Conservation (phyloP, 2,888 invertebrate genomes). For the Drosophila paranaensis region DNA sequence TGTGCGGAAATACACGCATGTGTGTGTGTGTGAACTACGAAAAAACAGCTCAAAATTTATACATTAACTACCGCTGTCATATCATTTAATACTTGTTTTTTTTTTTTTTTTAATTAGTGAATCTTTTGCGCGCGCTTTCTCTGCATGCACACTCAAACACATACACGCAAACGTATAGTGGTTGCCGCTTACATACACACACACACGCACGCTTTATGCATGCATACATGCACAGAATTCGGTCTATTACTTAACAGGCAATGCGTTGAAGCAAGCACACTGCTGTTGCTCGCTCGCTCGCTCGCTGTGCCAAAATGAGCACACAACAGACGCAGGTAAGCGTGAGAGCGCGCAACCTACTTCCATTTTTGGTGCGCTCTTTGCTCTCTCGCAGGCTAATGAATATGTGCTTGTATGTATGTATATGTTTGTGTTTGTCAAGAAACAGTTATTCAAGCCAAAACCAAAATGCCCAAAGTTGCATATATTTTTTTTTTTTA, state of each 20-base stretch:
- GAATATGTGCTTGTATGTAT: conserved; percentile 7
- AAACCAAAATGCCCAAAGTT: conserved; percentile 51
- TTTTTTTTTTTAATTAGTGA: conserved; percentile 52
- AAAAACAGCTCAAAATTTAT: conserved; percentile 31
- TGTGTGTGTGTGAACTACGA: conserved; percentile 1
- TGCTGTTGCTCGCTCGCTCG: conserved; percentile 20
- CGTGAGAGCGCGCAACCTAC: conserved; percentile 56
- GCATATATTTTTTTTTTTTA: conserved; percentile 34
- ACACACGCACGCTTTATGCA: conserved; percentile 8
- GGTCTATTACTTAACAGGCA: conserved; percentile 74
- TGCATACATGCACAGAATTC: conserved; percentile 37
- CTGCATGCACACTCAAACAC: conserved; percentile 37
- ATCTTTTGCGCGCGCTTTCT: conserved; percentile 78
- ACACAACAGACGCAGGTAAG: conserved; percentile 41
- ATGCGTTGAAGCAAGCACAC: conserved; percentile 40
- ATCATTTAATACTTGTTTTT: conserved; percentile 34
- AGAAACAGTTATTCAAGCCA: conserved; percentile 58
- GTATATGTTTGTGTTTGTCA: conserved; percentile 32
- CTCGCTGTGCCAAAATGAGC: conserved; percentile 38
- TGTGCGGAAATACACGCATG: conserved; percentile 53
- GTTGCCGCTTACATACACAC: conserved; percentile 31
- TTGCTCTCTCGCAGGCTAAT: conserved; percentile 13
- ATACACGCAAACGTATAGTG: conserved; percentile 13
- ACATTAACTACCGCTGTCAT: conserved; percentile 31
- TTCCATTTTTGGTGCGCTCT: conserved; percentile 55